Evolutionary conservation across 2,888 invertebrate species (phyloP), one percentile per base, ranked within the genome.

Genomic region (Lissocephala sabroskyi): DNA sequence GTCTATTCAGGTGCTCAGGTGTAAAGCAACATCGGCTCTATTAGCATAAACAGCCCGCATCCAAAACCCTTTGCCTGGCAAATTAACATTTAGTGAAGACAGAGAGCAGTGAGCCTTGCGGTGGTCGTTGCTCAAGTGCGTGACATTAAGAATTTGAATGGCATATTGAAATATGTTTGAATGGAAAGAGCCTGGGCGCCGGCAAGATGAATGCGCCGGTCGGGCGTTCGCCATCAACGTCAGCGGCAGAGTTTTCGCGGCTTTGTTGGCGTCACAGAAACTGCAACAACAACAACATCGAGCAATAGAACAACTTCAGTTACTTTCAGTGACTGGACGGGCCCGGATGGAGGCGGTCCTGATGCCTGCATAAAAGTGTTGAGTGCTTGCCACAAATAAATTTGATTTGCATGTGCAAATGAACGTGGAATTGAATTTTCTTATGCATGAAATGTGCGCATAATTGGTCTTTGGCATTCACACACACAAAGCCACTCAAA

Each of bases 351-450:
- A n/a, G n/a, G n/a, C 23, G 35, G 51, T 52, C 52, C 57, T 62
- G 62, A 44, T 46, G 36, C 53, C 45, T 49, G 30, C 56, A 63
- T 60, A 64, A 16, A n/a, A 70, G 62, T 60, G 64, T 43, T 47
- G 53, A 65, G 61, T 63, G 68, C 63, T 68, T 67, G 68, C 73
- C 73, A 58, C 68, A 73, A 68, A 70, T 70, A 73, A 68, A 73
- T 73, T 73, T 67, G 65, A 78, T 76, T 77, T 78, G 73, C 78
- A 79, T 77, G 70, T 75, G 67, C 79, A 75, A 78, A 78, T 75
- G 59, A 66, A 73, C 73, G 65, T 75, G 79, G 73, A 79, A 79
- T 73, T 77, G 75, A 75, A 75, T 75, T 77, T 76, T 76, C 77
- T 73, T 70, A 79, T 77, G 77, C 77, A 78, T 75, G 75, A 75